A percentile compares a stretch with the other conserved stretches of the same genome.
Evolutionary conservation across 2,797 vertebrate species (phyloP).

Genomic region (Micrastur ruficollis): DNA sequence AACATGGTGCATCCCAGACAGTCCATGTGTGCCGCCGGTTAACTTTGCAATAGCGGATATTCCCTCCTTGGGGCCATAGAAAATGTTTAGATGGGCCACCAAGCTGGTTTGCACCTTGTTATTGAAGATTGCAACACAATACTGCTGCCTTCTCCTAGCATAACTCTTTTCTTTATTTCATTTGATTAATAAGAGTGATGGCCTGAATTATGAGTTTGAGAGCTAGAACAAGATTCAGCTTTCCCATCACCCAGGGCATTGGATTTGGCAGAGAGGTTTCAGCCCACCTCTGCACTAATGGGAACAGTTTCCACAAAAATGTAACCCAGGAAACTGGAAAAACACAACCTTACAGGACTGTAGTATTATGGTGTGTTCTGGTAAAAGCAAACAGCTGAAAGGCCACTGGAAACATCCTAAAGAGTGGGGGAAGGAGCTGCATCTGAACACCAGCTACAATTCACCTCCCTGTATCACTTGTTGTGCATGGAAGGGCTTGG

Average conservation of each 20-base stretch:
- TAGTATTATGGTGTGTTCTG: background rate
- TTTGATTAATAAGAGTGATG: background rate
- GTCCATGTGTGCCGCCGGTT: rapidly evolving
- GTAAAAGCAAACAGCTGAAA: background rate
- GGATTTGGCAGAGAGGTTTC: background rate
- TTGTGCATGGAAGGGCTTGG: background rate
- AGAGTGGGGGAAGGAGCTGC: background rate
- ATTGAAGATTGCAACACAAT: background rate
- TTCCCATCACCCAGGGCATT: background rate
- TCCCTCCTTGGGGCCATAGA: background rate
- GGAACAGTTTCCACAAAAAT: background rate
- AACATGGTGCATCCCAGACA: background rate
- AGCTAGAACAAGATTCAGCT: background rate
- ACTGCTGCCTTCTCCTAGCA: background rate
- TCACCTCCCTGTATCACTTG: background rate
- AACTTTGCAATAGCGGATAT: background rate
- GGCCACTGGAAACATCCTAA: background rate
- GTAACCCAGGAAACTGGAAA: background rate
- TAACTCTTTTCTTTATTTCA: background rate
- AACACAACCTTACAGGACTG: background rate
- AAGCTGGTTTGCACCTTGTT: background rate
- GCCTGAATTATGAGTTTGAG: background rate
- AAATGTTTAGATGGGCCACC: background rate
- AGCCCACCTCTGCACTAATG: background rate
- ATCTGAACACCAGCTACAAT: background rate